Evolutionary conservation across 2,888 invertebrate genomes (phyloP), one percentile per base, ranked within the genome.

Genomic region (Crossocerus cetratus): DNA sequence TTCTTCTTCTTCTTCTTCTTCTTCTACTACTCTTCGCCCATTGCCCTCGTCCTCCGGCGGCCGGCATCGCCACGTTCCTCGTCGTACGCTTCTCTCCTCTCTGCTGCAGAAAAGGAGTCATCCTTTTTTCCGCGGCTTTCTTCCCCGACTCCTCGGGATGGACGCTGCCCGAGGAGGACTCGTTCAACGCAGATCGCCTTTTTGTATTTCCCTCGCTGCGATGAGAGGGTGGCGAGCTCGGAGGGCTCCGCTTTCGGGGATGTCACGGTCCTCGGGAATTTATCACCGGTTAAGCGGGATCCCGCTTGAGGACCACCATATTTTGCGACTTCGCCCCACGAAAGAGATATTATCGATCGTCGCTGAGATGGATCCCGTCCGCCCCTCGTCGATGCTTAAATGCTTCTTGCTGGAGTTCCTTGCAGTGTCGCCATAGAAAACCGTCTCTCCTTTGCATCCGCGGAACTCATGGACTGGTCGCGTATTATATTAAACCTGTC

Each of bases 221-320:
- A 65, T 56, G 65, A 60, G 56, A 71, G 64, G 73, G 73, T 73
- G 70, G 57, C 16, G 43, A 8, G 60, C 55, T 32, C 23, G 68
- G 65, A 63, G 74, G 68, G 65, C 62, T 3, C 67, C 49, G 49
- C n/a, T 49, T 71, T 65, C 68, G 75, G 57, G 70, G 71, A 65
- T 73, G 77, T 65, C 76, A 78, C 72, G 80, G 78, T 83, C 84
- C 65, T 72, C 75, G 83, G 74, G 81, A 87, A 87, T 87, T 87
- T 87, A 87, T 87, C 78, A 86, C 80, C 80, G 82, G 83, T 81
- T 84, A 83, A 83, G 80, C 80, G 78, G 62, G 65, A 80, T 63
- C 73, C 54, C 68, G 55, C 67, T 23, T 65, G 60, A 56, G 64
- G 73, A 65, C 63, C 55, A 23, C 59, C 49, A 16, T 49, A 16